Conservation (phyloP, 2,113 vertebrate species). For the Myiagra hebetior region DNA sequence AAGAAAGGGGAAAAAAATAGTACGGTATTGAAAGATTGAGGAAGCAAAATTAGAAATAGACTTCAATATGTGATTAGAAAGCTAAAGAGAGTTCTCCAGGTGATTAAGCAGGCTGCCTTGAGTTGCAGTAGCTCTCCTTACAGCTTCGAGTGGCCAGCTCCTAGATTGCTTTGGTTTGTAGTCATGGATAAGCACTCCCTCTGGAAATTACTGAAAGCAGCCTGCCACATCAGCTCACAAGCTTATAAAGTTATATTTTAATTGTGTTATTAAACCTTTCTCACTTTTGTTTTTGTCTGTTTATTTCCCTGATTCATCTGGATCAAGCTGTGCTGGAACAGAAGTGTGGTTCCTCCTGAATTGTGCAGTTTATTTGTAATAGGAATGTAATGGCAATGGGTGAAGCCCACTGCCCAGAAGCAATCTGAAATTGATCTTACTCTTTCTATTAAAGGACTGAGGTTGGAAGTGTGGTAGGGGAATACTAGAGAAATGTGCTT, state of each 20-base stretch:
- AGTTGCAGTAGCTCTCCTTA: not conserved
- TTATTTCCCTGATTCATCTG: slow-evolving; percentile 13
- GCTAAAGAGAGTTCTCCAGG: slow-evolving; percentile 18
- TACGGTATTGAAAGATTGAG: not conserved
- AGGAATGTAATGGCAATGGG: not conserved
- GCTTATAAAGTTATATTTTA: slow-evolving; percentile 41
- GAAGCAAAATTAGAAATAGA: slow-evolving; percentile 39
- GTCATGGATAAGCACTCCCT: slow-evolving; percentile 34
- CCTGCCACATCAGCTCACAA: not conserved
- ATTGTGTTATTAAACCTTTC: slow-evolving; percentile 24
- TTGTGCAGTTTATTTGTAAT: not conserved
- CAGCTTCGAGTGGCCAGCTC: not conserved
- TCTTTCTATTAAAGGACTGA: not conserved
- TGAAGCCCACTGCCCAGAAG: not conserved
- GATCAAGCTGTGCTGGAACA: not conserved
- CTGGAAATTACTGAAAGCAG: slow-evolving; percentile 55
- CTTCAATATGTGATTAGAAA: slow-evolving; percentile 51
- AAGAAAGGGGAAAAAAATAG: not conserved
- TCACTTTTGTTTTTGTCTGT: not conserved
- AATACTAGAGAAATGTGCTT: not conserved
- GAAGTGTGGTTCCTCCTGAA: not conserved
- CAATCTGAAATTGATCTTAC: not conserved
- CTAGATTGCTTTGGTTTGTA: slow-evolving; percentile 37
- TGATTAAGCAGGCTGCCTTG: not conserved
- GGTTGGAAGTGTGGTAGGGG: not conserved